Conservation (phyloP, 1,140 invertebrate species). For the Pachypeltis micranthus region DNA sequence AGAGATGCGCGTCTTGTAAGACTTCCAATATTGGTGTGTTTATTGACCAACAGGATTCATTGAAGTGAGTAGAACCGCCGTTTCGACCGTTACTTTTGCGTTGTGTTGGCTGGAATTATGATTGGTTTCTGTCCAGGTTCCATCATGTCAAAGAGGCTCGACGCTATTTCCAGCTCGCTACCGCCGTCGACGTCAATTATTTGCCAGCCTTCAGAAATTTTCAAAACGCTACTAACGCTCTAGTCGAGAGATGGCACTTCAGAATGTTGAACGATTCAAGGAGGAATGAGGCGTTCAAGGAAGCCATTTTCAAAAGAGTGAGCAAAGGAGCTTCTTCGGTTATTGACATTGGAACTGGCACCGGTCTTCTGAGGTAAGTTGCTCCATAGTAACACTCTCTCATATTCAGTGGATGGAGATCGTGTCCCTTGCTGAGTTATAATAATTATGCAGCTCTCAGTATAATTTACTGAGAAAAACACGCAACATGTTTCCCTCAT, state of each 20-base stretch:
- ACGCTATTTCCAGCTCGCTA: conserved; percentile 24
- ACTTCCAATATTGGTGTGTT: too few relatives aligned
- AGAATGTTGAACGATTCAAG: conserved; percentile 63
- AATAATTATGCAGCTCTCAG: too few relatives aligned
- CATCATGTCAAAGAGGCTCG: conserved; percentile 19
- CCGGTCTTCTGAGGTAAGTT: conserved; percentile 40
- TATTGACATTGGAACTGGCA: conserved; percentile 63
- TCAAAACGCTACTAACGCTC: conserved; percentile 35
- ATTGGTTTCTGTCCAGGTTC: conserved; percentile 19
- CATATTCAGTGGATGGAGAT: too few relatives aligned
- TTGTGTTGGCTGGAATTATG: conserved; percentile 8
- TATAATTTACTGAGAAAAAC: too few relatives aligned
- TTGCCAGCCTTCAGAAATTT: conserved; percentile 34
- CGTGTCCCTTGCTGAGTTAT: too few relatives aligned
- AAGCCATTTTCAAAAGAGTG: conserved; percentile 47
- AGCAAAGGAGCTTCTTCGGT: conserved; percentile 42
- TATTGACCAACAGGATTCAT: too few relatives aligned
- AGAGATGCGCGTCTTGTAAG: too few relatives aligned
- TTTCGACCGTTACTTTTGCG: too few relatives aligned
- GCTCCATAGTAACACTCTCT: too few relatives aligned
- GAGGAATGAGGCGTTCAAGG: conserved; percentile 50
- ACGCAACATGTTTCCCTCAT: too few relatives aligned
- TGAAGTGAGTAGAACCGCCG: too few relatives aligned
- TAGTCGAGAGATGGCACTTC: conserved; percentile 67
- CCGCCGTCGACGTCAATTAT: conserved; percentile 30